phyloP scores from a whole-genome alignment of 2,888 invertebrate genomes.

The Drosophila anomelani region DNA sequence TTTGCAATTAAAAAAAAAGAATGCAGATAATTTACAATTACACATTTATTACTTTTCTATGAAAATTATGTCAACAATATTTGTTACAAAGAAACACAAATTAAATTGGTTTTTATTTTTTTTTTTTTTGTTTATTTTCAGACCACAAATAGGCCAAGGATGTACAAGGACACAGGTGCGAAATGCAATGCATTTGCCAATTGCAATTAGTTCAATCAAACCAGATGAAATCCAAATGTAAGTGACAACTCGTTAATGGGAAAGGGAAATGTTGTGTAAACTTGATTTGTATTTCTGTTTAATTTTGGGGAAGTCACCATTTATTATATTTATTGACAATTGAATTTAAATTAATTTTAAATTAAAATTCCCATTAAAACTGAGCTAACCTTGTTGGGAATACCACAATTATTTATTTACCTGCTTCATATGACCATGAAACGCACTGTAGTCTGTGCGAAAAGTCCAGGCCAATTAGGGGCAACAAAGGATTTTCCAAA shows the following conservation, averaged over 20 bases:
- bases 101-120: not conserved
- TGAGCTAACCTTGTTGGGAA: not conserved
- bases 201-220: constrained; percentile 2
- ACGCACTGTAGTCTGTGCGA: constrained; percentile 26
- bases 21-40: not conserved
- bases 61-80: not conserved
- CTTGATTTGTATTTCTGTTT: not conserved
- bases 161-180: not conserved
- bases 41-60: not conserved
- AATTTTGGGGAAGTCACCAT: not conserved
- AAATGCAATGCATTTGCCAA: not conserved
- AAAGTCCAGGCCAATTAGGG: constrained; percentile 17
- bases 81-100: not conserved
- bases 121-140: not conserved
- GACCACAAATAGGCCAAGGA: not conserved
- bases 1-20: not conserved
- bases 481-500: constrained; percentile 21
- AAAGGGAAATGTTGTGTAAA: not conserved
- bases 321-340: not conserved
- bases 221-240: not conserved
- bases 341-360: not conserved
- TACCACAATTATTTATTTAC: not conserved
- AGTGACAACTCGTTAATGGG: not conserved
- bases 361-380: not conserved
- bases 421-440: not conserved